Conservation (phyloP, 2,113 vertebrate genomes). For the Upupa epops region DNA sequence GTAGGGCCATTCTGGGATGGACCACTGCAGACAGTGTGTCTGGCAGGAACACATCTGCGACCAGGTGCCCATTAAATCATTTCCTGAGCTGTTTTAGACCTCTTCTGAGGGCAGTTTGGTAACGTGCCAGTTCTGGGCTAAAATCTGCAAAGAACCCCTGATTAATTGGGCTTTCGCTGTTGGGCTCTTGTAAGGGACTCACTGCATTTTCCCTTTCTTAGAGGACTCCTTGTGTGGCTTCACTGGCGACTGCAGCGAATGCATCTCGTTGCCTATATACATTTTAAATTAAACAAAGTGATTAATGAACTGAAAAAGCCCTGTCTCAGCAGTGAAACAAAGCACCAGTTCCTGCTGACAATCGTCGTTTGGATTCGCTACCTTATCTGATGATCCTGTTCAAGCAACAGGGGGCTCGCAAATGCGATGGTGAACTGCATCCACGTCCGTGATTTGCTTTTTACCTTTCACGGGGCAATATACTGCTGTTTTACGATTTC, state of each 20-base stretch:
- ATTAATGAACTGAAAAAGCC: conserved; percentile 27
- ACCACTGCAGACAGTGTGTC: conserved; percentile 52
- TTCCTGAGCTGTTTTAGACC: conserved; percentile 65
- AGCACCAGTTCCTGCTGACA: not conserved
- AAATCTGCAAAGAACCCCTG: conserved; percentile 56
- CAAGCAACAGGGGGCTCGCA: not conserved
- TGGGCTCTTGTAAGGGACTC: conserved; percentile 1
- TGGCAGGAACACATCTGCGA: conserved; percentile 63
- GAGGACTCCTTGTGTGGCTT: conserved; percentile 21
- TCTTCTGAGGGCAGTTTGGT: conserved; percentile 64
- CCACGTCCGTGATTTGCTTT: not conserved
- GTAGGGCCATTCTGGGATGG: conserved; percentile 54
- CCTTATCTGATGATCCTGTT: not conserved
- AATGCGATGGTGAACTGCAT: not conserved
- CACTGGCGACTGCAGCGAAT: conserved; percentile 10
- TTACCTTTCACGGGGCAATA: not conserved
- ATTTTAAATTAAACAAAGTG: conserved; percentile 10
- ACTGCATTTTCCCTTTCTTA: conserved; percentile 25
- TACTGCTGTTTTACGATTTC: not conserved
- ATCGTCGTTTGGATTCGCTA: not conserved
- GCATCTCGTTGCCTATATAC: not conserved
- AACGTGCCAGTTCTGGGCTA: conserved; percentile 45
- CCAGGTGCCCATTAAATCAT: conserved; percentile 69
- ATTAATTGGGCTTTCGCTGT: conserved; percentile 55
- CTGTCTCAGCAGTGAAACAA: not conserved